Conservation (phyloP, 1,140 invertebrate species). For the Gryllus bimaculatus region DNA sequence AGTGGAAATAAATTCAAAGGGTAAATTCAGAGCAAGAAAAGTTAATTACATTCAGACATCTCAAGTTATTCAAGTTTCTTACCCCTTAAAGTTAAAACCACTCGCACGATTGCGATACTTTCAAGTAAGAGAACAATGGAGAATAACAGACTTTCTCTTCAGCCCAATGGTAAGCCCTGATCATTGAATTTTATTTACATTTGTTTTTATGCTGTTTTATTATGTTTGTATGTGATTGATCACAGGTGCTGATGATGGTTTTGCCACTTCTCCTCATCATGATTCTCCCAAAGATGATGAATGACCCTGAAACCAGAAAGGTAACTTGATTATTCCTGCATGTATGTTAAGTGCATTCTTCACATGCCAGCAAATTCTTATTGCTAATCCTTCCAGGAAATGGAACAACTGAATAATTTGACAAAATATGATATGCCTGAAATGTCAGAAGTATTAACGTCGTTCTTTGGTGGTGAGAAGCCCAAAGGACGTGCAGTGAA, state of each 20-base stretch:
- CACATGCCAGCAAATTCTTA: neutral
- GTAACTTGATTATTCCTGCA: conserved; percentile 32
- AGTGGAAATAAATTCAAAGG: conserved; percentile 92
- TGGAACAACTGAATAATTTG: conserved; percentile 76
- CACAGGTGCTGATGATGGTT: conserved; percentile 87
- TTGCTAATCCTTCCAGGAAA: conserved; percentile 49
- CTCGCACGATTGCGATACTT: conserved; percentile 80
- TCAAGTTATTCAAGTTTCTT: conserved; percentile 75
- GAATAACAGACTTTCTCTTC: conserved; percentile 87
- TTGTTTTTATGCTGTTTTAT: conserved; percentile 3
- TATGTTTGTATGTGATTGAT: neutral
- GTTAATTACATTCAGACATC: conserved; percentile 91
- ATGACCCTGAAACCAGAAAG: conserved; percentile 88
- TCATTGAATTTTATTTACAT: neutral
- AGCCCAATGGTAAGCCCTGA: conserved; percentile 76
- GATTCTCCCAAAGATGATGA: conserved; percentile 92
- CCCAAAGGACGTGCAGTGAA: conserved; percentile 50
- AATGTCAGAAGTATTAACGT: conserved; percentile 81
- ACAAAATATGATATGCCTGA: conserved; percentile 82
- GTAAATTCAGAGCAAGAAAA: conserved; percentile 89
- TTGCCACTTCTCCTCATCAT: conserved; percentile 83
- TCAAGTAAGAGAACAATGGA: conserved; percentile 88
- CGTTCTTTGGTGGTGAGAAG: conserved; percentile 58
- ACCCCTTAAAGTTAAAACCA: conserved; percentile 83
- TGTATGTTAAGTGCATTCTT: neutral